Base-by-base conservation (phyloP, 2,797 vertebrate species). In the Hoplostethus atlanticus region DNA sequence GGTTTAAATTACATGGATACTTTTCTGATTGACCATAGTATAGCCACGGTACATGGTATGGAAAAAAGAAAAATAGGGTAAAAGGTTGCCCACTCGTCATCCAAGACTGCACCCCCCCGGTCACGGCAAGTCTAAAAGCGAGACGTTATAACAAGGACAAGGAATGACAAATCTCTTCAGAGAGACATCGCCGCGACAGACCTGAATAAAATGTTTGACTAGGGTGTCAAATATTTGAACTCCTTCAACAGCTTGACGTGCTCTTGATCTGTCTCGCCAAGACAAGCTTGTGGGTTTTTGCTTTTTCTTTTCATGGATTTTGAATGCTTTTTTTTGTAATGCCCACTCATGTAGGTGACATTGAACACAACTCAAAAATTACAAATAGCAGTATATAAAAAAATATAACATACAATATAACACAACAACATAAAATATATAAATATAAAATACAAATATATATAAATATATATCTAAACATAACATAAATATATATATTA, bases 221-320 rank as follows among this genome's bases (percentile, higher is more conserved):
- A 57, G 71, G 83, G 80, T 80, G 87, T 86, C 87, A 86, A 86
- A 89, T 85, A 86, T 90, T 81, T 85, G 80, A 89, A 81, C 81
- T 84, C 68, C 73, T 89, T 62, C 40, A 87, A 87, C 76, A 55
- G 44, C 51, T 75, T 77, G 62, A 80, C 47, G 42, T 42, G 70
- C 58, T 66, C 76, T 84, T 88, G 81, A 89, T 88, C 79, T 59
- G 2, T 71, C 79, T 71, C 76, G 60, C 17, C 76, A 21, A 83
- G 77, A 76, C 75, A 44, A 69, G 31, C 34, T 38, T 57, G 44
- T 54, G 57, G 9, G 0, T 16, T 44, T 44, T 36, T 38, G n/a
- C 40, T 65, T 40, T 40, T 40, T 47, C 15, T 47, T 15, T 13
- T 48, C 16, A 17, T 16, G 15, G 46, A 17, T 5, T 17, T 17